phyloP scores from a whole-genome alignment of 37 sponge, comb jelly and placozoan species.

The Amphimedon queenslandica region DNA sequence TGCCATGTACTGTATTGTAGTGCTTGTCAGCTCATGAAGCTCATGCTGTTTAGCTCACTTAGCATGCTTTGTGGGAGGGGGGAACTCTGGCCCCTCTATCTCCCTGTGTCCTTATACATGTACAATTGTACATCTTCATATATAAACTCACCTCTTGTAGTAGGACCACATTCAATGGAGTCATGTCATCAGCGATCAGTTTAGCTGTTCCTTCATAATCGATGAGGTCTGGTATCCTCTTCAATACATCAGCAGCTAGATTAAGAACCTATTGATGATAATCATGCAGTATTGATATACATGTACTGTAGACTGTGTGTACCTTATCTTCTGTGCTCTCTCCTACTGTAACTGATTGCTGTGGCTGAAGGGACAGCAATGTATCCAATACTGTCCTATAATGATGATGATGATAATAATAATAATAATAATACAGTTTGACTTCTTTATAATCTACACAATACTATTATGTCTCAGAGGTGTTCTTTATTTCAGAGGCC shows the following conservation, averaged over 20 bases:
- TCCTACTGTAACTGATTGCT: conserved; percentile 84
- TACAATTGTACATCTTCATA: not conserved
- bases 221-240: conserved; percentile 85
- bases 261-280: conserved; percentile 67
- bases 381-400: conserved; percentile 89
- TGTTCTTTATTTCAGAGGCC: too few relatives aligned
- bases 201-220: conserved; percentile 86
- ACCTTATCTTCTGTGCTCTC: conserved; percentile 97
- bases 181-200: conserved; percentile 79
- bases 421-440: too few relatives aligned
- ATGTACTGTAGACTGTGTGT: too few relatives aligned
- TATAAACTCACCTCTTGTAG: conserved; percentile 76
- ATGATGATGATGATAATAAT: not conserved
- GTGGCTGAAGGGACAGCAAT: conserved; percentile 96
- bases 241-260: conserved; percentile 91
- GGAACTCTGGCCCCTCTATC: too few relatives aligned
- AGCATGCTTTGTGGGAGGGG: too few relatives aligned
- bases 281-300: not conserved
- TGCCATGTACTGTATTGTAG: too few relatives aligned
- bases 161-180: conserved; percentile 93
- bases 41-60: too few relatives aligned
- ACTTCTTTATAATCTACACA: not conserved
- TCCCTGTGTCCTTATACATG: not conserved
- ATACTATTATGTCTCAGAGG: too few relatives aligned
- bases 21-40: too few relatives aligned